These are phyloP conservation scores for Drosophila pegasa DNA, from an alignment of 2,888 invertebrate genomes.

Conservation along the genomic window DNA sequence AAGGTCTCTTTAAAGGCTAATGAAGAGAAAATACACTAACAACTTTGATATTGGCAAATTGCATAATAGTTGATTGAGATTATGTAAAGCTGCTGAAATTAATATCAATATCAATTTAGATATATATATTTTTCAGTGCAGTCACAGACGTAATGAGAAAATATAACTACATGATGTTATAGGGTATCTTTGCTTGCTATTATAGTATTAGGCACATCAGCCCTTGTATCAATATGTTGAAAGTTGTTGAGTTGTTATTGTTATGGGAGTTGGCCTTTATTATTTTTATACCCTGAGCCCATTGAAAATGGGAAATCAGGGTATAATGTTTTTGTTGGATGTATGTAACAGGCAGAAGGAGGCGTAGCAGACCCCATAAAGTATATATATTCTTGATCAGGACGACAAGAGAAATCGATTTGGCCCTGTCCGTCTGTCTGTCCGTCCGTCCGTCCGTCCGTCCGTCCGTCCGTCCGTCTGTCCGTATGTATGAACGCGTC, in stretches of 20 bases:
- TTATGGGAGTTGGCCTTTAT: conserved; percentile 43
- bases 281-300: too few relatives aligned
- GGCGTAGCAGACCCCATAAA: too few relatives aligned
- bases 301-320: too few relatives aligned
- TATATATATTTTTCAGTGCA: too few relatives aligned
- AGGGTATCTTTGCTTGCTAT: conserved; percentile 32
- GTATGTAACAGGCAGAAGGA: too few relatives aligned
- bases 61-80: neutral
- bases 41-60: neutral
- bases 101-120: neutral
- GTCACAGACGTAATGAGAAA: neutral
- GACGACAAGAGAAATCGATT: too few relatives aligned
- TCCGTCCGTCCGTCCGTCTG: too few relatives aligned
- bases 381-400: too few relatives aligned
- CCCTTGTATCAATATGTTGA: conserved; percentile 21
- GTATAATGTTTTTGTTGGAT: too few relatives aligned
- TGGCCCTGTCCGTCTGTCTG: too few relatives aligned
- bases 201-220: conserved; percentile 31
- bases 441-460: too few relatives aligned
- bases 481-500: too few relatives aligned
- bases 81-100: neutral
- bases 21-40: neutral
- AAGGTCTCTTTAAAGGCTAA: neutral
- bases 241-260: conserved; percentile 47
- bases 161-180: neutral